phyloP scores from a whole-genome alignment of 2,888 invertebrate species.

The Dicyrtomina minuta region DNA sequence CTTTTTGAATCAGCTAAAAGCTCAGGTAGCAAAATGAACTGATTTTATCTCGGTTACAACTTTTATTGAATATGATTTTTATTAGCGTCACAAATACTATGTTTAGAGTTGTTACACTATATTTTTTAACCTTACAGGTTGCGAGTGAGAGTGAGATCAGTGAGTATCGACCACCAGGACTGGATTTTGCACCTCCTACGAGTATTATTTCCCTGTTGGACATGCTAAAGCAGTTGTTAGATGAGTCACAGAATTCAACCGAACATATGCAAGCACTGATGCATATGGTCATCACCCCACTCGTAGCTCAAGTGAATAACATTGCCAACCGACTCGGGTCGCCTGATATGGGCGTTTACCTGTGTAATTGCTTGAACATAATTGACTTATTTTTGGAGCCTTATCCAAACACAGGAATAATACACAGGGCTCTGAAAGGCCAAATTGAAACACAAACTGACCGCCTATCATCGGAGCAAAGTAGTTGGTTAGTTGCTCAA shows the following conservation, averaged over 20 bases:
- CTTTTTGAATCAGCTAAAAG: constrained; percentile 75
- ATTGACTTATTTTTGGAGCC: constrained; percentile 36
- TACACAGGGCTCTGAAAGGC: constrained; percentile 62
- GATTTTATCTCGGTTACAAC: too few species aligned
- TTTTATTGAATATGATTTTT: neutral
- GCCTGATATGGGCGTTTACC: constrained; percentile 71
- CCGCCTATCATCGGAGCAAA: constrained; percentile 93
- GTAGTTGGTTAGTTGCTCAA: constrained; percentile 88
- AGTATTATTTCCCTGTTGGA: constrained; percentile 77
- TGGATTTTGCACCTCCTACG: constrained; percentile 77
- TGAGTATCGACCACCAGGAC: constrained; percentile 65
- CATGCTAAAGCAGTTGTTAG: constrained; percentile 80
- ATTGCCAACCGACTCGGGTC: constrained; percentile 89
- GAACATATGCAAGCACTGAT: constrained; percentile 46
- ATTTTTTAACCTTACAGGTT: constrained; percentile 55
- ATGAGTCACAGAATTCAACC: constrained; percentile 38
- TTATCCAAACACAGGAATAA: constrained; percentile 41
- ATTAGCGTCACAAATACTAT: too few species aligned
- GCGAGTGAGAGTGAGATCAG: constrained; percentile 55
- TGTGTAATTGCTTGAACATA: constrained; percentile 47
- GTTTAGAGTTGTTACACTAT: neutral
- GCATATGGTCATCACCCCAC: constrained; percentile 62
- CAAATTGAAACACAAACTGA: constrained; percentile 95
- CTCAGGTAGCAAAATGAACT: too few species aligned
- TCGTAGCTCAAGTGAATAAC: constrained; percentile 88